A percentile compares a stretch with the other conserved stretches of the same genome.
Evolutionary conservation across 37 sponge, comb jelly and placozoan genomes (phyloP).

Genomic region (Petrosia ficiformis): DNA sequence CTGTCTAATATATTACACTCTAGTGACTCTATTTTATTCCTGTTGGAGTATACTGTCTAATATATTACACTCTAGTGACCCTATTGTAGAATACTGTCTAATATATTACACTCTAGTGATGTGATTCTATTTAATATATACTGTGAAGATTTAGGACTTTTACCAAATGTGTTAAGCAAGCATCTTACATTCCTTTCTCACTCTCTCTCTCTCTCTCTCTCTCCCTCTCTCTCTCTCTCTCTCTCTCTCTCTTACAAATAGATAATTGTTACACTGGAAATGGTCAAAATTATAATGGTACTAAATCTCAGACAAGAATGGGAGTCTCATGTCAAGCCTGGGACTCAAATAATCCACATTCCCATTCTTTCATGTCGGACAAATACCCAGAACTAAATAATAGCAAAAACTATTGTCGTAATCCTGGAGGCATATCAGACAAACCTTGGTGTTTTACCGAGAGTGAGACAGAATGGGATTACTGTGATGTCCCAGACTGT

Average conservation of each 20-base stretch:
- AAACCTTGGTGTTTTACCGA: conserved; percentile 33
- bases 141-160: no score
- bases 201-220: no score
- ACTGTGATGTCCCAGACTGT: conserved; percentile 21
- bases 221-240: conserved; percentile 19
- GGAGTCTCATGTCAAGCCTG: conserved; percentile 2
- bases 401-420: conserved; percentile 14
- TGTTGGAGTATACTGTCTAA: no score
- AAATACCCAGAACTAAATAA: background rate
- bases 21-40: no score
- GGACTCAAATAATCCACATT: background rate
- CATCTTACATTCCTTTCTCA: no score
- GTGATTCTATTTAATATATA: no score
- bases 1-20: no score
- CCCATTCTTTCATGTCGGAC: background rate
- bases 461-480: conserved; percentile 1
- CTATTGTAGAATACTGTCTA: no score
- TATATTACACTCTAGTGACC: no score
- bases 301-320: background rate
- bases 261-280: background rate
- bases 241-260: background rate
- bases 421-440: conserved; percentile 14
- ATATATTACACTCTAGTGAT: no score
- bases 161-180: no score
- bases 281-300: background rate